Conservation (phyloP, 2,113 vertebrate species). For the Ammodramus savannarum region DNA sequence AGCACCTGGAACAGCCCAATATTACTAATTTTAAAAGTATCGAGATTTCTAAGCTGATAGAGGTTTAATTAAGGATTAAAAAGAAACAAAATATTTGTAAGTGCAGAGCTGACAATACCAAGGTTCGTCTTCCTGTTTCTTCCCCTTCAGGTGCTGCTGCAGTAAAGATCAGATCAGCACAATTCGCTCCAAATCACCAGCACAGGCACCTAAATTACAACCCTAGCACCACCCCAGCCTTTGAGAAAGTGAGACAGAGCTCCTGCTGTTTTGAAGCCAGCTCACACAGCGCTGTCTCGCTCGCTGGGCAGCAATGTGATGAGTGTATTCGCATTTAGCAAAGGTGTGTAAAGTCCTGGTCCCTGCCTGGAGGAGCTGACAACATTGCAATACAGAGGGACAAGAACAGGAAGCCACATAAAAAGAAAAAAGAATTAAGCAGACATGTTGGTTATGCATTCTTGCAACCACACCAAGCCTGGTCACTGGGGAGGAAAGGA, state of each 20-base stretch:
- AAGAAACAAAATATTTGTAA: not conserved
- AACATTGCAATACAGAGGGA: not conserved
- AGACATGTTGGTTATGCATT: not conserved
- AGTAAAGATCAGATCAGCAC: conserved; percentile 30
- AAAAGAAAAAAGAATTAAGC: conserved; percentile 24
- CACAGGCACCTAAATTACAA: not conserved
- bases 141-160: not conserved
- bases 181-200: not conserved
- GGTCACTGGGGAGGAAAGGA: not conserved
- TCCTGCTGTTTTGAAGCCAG: not conserved
- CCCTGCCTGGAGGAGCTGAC: not conserved
- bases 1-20: not conserved
- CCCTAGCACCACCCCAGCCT: not conserved
- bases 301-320: not conserved
- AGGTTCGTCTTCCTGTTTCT: not conserved
- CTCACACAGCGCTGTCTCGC: not conserved
- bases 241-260: not conserved
- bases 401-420: conserved; percentile 46
- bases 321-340: conserved; percentile 5
- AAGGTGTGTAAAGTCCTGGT: not conserved
- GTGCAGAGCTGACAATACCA: not conserved
- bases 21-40: not conserved
- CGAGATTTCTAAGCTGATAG: not conserved
- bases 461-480: conserved; percentile 41
- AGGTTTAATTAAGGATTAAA: not conserved